Conservation (phyloP, 1,140 invertebrate genomes). For the Megathymus violae region DNA sequence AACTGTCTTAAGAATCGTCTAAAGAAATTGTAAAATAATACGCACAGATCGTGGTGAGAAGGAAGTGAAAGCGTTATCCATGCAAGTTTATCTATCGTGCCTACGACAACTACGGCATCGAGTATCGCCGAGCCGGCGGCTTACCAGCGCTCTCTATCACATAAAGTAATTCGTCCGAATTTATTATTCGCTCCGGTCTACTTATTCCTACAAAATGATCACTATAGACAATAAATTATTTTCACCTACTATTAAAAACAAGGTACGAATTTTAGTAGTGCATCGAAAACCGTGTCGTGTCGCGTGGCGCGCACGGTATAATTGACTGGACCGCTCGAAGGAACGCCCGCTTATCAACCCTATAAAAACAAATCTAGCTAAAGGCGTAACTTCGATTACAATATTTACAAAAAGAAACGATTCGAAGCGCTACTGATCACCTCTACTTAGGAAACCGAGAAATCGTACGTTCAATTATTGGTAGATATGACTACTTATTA, state of each 20-base stretch:
- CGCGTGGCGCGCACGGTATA: conserved; percentile 62
- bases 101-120: conserved; percentile 21
- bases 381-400: conserved; percentile 74
- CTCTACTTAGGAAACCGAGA: conserved; percentile 77
- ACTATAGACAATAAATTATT: conserved; percentile 82
- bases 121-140: conserved; percentile 49
- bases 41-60: conserved; percentile 43
- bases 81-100: conserved; percentile 49
- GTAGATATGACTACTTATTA: conserved; percentile 77
- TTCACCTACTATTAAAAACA: conserved; percentile 80
- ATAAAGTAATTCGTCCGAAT: conserved; percentile 79
- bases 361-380: conserved; percentile 67
- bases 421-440: conserved; percentile 80
- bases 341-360: conserved; percentile 65
- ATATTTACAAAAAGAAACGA: conserved; percentile 80
- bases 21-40: conserved; percentile 58
- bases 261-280: conserved; percentile 78
- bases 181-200: conserved; percentile 77
- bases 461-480: conserved; percentile 65
- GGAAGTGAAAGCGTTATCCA: conserved; percentile 58
- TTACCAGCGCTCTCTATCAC: conserved; percentile 68
- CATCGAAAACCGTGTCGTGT: conserved; percentile 62
- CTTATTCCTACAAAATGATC: conserved; percentile 82
- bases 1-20: conserved; percentile 51
- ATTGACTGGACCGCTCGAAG: conserved; percentile 74